Evolutionary conservation across 2,888 invertebrate species (phyloP).

Genomic region (Diarsia brunnea): DNA sequence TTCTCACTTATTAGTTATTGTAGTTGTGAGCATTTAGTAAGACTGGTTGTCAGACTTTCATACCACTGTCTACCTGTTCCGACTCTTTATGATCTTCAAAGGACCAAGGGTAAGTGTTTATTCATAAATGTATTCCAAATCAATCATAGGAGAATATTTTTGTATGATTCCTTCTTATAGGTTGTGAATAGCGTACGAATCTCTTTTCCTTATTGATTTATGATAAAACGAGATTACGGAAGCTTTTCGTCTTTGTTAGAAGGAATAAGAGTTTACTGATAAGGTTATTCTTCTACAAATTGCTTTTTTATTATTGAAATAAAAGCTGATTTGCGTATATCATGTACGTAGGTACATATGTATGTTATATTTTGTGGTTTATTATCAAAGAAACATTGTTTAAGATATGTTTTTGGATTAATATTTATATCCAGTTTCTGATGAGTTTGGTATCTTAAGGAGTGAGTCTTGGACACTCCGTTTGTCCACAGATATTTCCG

Average conservation of each 20-base stretch:
- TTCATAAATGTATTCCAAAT: neutral
- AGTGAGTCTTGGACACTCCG: too few species aligned
- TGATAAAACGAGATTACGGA: conserved; percentile 41
- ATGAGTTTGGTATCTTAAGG: neutral
- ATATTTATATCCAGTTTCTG: neutral
- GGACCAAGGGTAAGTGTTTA: neutral
- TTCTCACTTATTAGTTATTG: too few species aligned
- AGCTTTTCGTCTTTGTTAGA: conserved; percentile 27
- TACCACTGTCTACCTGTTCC: too few species aligned
- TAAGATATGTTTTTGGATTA: neutral
- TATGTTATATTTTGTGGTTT: neutral
- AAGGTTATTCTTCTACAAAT: conserved; percentile 28
- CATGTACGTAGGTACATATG: neutral
- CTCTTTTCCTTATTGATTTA: conserved; percentile 39
- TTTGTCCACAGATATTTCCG: neutral
- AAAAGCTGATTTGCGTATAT: neutral
- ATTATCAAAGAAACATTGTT: neutral
- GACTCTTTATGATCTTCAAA: too few species aligned
- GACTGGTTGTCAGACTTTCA: too few species aligned
- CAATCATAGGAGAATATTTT: conserved; percentile 9
- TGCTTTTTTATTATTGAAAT: conserved; percentile 35
- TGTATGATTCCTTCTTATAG: neutral
- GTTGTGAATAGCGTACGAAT: conserved; percentile 35
- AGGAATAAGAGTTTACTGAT: conserved; percentile 26
- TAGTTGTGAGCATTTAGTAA: neutral